These are phyloP conservation scores for Lathamus discolor DNA, from an alignment of 2,113 vertebrate genomes.

Conservation along the genomic window DNA sequence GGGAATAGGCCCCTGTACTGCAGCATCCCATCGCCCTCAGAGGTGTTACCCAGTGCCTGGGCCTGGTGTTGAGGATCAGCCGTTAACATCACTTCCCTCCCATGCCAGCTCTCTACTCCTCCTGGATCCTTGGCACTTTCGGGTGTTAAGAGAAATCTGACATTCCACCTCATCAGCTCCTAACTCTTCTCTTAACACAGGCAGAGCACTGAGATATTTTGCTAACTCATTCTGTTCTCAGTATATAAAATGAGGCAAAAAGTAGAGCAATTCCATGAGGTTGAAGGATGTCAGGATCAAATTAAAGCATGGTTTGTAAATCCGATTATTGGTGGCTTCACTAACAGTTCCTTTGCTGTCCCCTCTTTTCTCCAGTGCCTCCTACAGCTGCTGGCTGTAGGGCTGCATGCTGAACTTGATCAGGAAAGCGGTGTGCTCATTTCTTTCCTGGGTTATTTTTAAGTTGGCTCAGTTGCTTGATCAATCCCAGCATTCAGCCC, in stretches of 20 bases:
- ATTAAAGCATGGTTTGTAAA: background rate
- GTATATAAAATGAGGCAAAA: background rate
- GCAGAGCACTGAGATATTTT: background rate
- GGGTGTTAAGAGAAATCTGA: background rate
- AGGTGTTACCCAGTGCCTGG: background rate
- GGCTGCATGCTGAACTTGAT: background rate
- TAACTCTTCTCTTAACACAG: background rate
- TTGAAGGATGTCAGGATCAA: background rate
- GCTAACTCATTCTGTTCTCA: background rate
- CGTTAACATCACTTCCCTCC: background rate
- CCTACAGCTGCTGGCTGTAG: background rate
- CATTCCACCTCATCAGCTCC: background rate
- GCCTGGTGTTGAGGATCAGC: background rate
- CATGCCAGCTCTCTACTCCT: accelerated
- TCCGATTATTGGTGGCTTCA: background rate
- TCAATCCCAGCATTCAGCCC: background rate
- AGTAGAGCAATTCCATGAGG: background rate
- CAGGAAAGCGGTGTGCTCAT: background rate
- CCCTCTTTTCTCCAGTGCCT: background rate
- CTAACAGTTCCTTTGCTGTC: background rate
- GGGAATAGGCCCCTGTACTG: background rate
- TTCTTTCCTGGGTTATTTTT: conserved; percentile 28
- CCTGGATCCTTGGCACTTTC: background rate
- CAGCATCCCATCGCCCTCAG: accelerated
- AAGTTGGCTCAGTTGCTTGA: background rate